Base-by-base conservation (phyloP, 2,113 vertebrate genomes). In the Meriones unguiculatus region DNA sequence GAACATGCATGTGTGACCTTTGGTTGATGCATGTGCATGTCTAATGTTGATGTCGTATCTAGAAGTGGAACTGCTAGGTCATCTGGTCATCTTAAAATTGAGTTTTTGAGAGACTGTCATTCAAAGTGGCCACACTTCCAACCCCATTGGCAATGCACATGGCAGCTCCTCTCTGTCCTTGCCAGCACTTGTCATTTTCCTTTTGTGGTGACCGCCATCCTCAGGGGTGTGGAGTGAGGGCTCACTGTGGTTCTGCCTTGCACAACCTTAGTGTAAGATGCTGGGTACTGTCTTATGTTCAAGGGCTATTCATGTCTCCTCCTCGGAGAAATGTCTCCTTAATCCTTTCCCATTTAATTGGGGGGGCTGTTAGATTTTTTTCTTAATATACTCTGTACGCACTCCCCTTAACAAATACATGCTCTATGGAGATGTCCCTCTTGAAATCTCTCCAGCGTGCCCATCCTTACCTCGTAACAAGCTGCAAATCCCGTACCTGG, bases 401-500 rank as follows among this genome's bases (percentile, higher is more conserved):
- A 94, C 89, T 70, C 91, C 75, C 41, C 62, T 96, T 78, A 67
- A 75, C 50, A 93, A 59, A 89, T 22, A 86, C 11, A 75, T 80
- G 50, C 87, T 77, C 38, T 88, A 75, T 24, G 32, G 92, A 87
- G 90, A 84, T 17, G 67, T 90, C 54, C 59, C 75, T 90, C 64
- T 76, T 80, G 35, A 90, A 85, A 75, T 90, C n/a, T 12, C 85
- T 90, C 78, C 32, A 35, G 90, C 0, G 0, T 85, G 2, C 0
- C 87, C 69, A 96, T 87, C 96, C 98, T 98, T 97, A 99, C 99
- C 99, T 99, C 98, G 98, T 99, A 9, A 99, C 99, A 15, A 99
- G 99, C 98, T 99, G 99, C 92, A 99, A 98, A 97, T 99, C 99
- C 97, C 99, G 98, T 35, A 99, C 99, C 95, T 98, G 97, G 97